Conservation (phyloP, 2,888 invertebrate genomes). For the Pecten maximus region DNA sequence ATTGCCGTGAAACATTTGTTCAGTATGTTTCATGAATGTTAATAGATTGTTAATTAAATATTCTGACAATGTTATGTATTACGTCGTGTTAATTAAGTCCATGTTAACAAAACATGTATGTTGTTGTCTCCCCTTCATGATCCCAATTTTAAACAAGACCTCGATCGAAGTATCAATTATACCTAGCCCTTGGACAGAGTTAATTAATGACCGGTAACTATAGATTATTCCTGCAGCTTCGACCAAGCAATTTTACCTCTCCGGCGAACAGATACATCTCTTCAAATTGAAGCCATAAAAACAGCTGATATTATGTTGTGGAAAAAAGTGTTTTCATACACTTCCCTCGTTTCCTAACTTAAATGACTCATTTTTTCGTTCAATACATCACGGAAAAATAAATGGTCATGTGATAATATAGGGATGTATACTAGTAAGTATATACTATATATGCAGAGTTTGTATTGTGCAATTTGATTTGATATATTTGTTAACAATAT, state of each 20-base stretch:
- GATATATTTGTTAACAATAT: too few relatives aligned
- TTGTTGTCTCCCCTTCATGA: background rate
- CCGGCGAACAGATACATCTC: background rate
- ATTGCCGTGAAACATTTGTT: slow-evolving; percentile 33
- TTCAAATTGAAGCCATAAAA: background rate
- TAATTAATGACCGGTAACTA: background rate
- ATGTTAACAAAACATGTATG: background rate
- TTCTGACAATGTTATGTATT: slow-evolving; percentile 2
- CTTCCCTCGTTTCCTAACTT: too few relatives aligned
- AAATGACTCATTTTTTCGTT: too few relatives aligned
- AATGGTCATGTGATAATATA: too few relatives aligned
- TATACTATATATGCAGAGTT: too few relatives aligned
- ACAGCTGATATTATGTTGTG: too few relatives aligned
- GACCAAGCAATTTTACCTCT: background rate
- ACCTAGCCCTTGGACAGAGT: background rate
- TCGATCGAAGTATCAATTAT: background rate
- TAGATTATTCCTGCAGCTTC: background rate
- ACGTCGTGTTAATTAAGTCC: slow-evolving; percentile 12
- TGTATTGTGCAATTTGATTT: too few relatives aligned
- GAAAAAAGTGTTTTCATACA: background rate
- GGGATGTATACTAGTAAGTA: too few relatives aligned
- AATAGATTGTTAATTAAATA: slow-evolving; percentile 19
- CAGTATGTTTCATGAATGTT: background rate
- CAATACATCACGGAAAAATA: too few relatives aligned
- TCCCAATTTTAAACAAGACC: background rate